These are phyloP conservation scores for Melangyna quadrimaculata DNA, from an alignment of 2,888 invertebrate species.

Conservation along the genomic window DNA sequence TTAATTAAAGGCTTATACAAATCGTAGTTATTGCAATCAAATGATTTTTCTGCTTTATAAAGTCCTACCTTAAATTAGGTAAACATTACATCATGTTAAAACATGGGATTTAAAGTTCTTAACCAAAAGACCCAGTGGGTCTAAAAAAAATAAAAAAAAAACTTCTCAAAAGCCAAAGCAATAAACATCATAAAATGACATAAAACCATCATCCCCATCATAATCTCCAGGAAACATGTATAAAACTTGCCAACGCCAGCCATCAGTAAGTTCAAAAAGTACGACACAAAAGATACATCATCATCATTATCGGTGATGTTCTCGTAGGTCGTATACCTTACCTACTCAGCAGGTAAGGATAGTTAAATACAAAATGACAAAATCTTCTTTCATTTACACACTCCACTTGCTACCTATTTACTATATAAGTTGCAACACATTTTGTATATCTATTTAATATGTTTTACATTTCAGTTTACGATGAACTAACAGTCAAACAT, in stretches of 20 bases:
- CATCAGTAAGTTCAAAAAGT: constrained; percentile 27
- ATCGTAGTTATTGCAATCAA: no score
- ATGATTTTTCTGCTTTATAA: no score
- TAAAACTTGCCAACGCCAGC: neutral
- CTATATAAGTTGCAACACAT: constrained; percentile 4
- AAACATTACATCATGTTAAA: neutral
- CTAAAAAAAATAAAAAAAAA: neutral
- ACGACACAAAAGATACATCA: constrained; percentile 26
- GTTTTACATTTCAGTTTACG: neutral
- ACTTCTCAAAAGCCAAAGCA: neutral
- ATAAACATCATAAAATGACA: constrained; percentile 13
- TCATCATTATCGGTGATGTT: constrained; percentile 4
- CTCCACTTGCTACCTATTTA: constrained; percentile 52
- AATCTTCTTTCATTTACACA: constrained; percentile 66
- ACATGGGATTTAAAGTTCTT: neutral
- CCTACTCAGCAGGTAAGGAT: neutral
- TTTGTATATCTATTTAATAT: neutral
- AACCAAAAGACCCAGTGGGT: neutral
- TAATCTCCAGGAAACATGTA: constrained; percentile 60
- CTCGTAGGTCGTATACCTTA: neutral
- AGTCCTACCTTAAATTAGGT: neutral
- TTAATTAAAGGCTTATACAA: no score
- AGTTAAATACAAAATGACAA: constrained; percentile 43
- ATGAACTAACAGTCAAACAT: constrained; percentile 14
- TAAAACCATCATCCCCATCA: constrained; percentile 13